Base-by-base conservation (phyloP, 2,888 invertebrate genomes). In the Boloria euphrosyne region DNA sequence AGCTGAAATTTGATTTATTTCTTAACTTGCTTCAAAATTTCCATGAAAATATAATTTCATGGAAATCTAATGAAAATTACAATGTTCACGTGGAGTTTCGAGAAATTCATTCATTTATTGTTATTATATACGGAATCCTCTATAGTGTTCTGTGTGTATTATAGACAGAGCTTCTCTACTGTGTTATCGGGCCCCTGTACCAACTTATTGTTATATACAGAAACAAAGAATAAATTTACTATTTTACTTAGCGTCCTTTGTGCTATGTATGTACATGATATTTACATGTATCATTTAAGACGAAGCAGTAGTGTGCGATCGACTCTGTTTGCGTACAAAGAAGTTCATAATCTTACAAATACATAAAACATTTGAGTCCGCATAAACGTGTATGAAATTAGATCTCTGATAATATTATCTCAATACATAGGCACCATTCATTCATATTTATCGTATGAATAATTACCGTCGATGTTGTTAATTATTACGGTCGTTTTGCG, bases 391-490 rank as follows among this genome's bases (percentile, higher is more conserved):
- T 43, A n/a, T 47, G 16, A 18, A n/a, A 58, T n/a, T 38, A 38
- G 31, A 38, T 46, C 27, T 22, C n/a, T 6, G 27, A 58, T 59
- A 59, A 59, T 17, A 31, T 31, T 47, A 49, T 58, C 27, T 44
- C 27, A 49, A 47, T 49, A 27, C 27, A 49, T 49, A 59, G 17
- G 0, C 31, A 7, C 22, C 59, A 4, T 59, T 59, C 59, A 59
- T 59, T 27, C 16, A 16, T 59, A 57, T 44, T 57, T 17, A 49
- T 59, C 10, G 49, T 17, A 57, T 46, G 22, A 49, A 27, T 17
- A 49, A 59, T 59, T 49, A 59, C n/a, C 5, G 31, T 59, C 13
- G 17, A 49, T 49, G 59, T 49, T 58, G 58, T 49, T 59, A 59
- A 59, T 59, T 59, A 59, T 59, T 49, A 49, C 46, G 47, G 31